Conservation (phyloP, 2,888 invertebrate genomes). For the Cataglyphis altisquamis region DNA sequence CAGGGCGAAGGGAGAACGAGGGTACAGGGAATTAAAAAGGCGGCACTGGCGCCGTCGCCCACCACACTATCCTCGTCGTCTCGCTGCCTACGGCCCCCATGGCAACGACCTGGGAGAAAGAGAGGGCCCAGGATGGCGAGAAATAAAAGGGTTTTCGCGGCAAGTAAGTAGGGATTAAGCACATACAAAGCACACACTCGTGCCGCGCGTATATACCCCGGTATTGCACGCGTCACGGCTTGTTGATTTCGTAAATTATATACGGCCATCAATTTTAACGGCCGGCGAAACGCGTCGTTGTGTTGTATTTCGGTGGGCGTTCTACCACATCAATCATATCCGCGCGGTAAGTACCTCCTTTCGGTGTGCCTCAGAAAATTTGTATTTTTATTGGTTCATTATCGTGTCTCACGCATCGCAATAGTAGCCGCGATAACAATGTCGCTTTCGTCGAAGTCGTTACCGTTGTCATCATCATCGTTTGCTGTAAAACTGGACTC, state of each 20-base stretch:
- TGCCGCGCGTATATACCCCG: slow-evolving; percentile 63
- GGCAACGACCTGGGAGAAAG: slow-evolving; percentile 54
- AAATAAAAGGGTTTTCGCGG: slow-evolving; percentile 78
- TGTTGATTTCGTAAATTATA: slow-evolving; percentile 84
- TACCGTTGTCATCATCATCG: slow-evolving; percentile 11
- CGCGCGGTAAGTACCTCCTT: slow-evolving; percentile 79
- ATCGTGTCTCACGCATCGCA: slow-evolving; percentile 61
- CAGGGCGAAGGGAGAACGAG: neutral
- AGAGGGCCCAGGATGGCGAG: slow-evolving; percentile 65
- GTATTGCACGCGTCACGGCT: slow-evolving; percentile 81
- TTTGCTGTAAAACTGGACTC: slow-evolving; percentile 12
- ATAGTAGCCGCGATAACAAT: slow-evolving; percentile 41
- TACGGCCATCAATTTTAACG: slow-evolving; percentile 82
- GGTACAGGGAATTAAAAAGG: slow-evolving; percentile 35
- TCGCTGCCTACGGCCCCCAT: slow-evolving; percentile 38
- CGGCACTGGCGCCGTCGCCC: slow-evolving; percentile 31
- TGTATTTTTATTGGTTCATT: slow-evolving; percentile 76
- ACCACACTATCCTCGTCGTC: slow-evolving; percentile 27
- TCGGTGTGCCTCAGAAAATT: slow-evolving; percentile 76
- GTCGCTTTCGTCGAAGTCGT: neutral
- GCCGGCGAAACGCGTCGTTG: slow-evolving; percentile 79
- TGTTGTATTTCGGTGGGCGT: slow-evolving; percentile 83
- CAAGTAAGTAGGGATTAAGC: slow-evolving; percentile 76
- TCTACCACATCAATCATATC: slow-evolving; percentile 82
- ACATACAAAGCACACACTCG: slow-evolving; percentile 67